These are phyloP conservation scores for Xenops minutus DNA, from an alignment of 2,797 vertebrate genomes.

Conservation along the genomic window DNA sequence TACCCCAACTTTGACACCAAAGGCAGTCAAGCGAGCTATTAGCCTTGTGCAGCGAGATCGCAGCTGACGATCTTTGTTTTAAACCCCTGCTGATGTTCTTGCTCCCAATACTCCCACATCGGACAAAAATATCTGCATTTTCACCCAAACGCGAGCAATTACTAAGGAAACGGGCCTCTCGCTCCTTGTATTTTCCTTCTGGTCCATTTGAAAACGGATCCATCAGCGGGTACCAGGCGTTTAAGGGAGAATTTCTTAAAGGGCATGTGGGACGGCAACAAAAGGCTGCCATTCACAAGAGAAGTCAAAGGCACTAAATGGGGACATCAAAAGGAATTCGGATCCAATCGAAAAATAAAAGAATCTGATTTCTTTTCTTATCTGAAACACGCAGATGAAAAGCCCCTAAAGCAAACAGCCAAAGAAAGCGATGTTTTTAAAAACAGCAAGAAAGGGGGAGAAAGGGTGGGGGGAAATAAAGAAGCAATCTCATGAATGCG, in stretches of 20 bases:
- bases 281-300: conserved; percentile 80
- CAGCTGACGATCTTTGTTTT: conserved; percentile 65
- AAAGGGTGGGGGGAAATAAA: conserved; percentile 72
- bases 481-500: conserved; percentile 79
- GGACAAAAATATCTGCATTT: conserved; percentile 70
- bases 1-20: background rate
- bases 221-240: conserved; percentile 77
- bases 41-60: conserved; percentile 20
- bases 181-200: conserved; percentile 64
- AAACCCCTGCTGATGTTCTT: conserved; percentile 62
- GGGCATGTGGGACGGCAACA: conserved; percentile 76
- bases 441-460: conserved; percentile 78
- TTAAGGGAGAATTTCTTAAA: conserved; percentile 75
- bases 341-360: conserved; percentile 81
- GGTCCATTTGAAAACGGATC: conserved; percentile 80
- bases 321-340: conserved; percentile 83
- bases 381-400: conserved; percentile 77
- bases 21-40: background rate
- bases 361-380: conserved; percentile 81
- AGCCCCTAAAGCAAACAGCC: conserved; percentile 85
- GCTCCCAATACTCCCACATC: conserved; percentile 49
- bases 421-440: conserved; percentile 73
- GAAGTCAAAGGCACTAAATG: conserved; percentile 78
- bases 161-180: conserved; percentile 78
- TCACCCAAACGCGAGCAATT: conserved; percentile 73